Evolutionary conservation across 2,888 invertebrate species (phyloP), one percentile per base, ranked within the genome.

Genomic region (Amphipoea oculea): DNA sequence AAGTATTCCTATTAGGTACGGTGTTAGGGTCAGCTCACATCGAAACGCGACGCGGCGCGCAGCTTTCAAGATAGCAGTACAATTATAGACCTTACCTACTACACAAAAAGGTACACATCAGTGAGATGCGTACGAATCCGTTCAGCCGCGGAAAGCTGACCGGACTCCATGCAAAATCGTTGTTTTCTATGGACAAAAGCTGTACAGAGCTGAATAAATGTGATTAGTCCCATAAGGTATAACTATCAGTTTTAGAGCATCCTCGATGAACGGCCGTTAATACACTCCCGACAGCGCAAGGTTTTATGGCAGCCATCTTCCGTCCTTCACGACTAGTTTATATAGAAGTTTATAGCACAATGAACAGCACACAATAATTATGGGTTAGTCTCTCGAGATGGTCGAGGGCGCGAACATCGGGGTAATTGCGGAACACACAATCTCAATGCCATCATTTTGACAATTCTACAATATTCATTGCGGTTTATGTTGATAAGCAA

Each of bases 311-410:
- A 36, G 72, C 54, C 23, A 83, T 84, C 66, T 72, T n/a, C 7
- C n/a, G 23, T 54, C 67, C 54, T 60, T 68, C 76, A 63, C 54
- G 73, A 80, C 45, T 72, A 70, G 76, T 67, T 75, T 81, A 77
- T 85, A 67, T 23, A 40, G 60, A 67, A n/a, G 72, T 83, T 83
- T 78, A 84, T 75, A 72, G 65, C 72, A 72, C 71, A 48, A 73
- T 83, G 68, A 76, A 83, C 63, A 81, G 14, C 60, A 67, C 66
- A 60, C 73, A 66, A 86, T 71, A 82, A 73, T 73, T 63, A 82
- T 48, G 42, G 51, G 57, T 29, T 63, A 45, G 29, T 63, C 54
- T 57, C 57, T 23, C 20, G 23, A 60, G 23, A 78, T 54, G 60
- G 60, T 51, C 36, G 65, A 23, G 17, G 48, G 57, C 23, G 57